phyloP scores from a whole-genome alignment of 2,888 invertebrate species.

The Xiphydria camelus region DNA sequence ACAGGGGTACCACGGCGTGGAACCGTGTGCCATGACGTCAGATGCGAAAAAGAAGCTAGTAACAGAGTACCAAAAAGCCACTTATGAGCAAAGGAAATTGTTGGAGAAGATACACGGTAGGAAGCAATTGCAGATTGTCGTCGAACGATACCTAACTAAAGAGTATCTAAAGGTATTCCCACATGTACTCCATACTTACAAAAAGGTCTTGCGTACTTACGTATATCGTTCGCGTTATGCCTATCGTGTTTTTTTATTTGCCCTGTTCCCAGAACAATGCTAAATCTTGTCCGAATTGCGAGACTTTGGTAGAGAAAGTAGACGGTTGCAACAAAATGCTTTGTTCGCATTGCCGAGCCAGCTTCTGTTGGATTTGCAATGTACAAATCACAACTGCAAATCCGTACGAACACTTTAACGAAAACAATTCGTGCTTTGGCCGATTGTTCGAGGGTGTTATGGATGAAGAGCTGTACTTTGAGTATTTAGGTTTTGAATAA shows the following conservation, averaged over 20 bases:
- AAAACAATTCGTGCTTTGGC: slow-evolving; percentile 19
- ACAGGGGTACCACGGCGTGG: slow-evolving; percentile 39
- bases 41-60: slow-evolving; percentile 24
- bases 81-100: slow-evolving; percentile 17
- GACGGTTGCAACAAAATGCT: slow-evolving; percentile 38
- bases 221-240: not conserved
- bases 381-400: slow-evolving; percentile 20
- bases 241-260: slow-evolving; percentile 8
- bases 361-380: slow-evolving; percentile 41
- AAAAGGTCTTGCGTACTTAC: too few species aligned
- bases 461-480: too few species aligned
- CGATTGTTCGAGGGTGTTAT: slow-evolving; percentile 33
- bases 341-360: slow-evolving; percentile 27
- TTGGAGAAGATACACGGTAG: slow-evolving; percentile 36
- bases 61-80: slow-evolving; percentile 27
- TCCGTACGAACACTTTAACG: slow-evolving; percentile 35
- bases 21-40: slow-evolving; percentile 29
- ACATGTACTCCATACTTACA: too few species aligned
- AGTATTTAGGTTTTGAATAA: too few species aligned
- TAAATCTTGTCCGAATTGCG: slow-evolving; percentile 37
- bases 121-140: slow-evolving; percentile 34
- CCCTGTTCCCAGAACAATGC: slow-evolving; percentile 30
- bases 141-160: slow-evolving; percentile 31
- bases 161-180: slow-evolving; percentile 34
- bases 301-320: slow-evolving; percentile 26